Evolutionary conservation across 2,797 vertebrate genomes (phyloP).

Genomic region (Acestrorhynchus altus): DNA sequence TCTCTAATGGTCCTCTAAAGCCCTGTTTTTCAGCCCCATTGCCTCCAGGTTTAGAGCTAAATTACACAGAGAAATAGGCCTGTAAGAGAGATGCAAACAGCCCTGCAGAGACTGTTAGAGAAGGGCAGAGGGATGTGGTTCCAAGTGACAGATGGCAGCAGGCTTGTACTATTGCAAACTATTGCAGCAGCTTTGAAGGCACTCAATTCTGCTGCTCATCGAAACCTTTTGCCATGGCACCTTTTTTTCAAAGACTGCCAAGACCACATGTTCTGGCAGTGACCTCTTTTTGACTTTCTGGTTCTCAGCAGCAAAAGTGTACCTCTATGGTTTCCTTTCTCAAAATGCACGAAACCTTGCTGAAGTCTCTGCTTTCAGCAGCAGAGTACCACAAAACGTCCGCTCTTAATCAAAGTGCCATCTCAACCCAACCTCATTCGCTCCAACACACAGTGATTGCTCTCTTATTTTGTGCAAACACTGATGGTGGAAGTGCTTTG

Average conservation of each 20-base stretch:
- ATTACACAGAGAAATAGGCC: constrained; percentile 20
- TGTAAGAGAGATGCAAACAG: constrained; percentile 30
- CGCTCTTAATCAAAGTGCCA: neutral
- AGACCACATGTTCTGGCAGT: constrained; percentile 7
- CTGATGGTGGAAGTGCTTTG: neutral
- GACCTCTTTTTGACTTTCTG: neutral
- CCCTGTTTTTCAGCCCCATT: constrained; percentile 3
- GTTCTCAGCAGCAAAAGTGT: neutral
- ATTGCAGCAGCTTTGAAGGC: neutral
- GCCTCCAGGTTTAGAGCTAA: constrained; percentile 17
- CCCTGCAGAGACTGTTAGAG: constrained; percentile 8
- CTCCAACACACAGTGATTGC: neutral
- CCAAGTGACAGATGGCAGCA: constrained; percentile 51
- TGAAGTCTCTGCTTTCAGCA: neutral
- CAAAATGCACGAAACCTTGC: neutral
- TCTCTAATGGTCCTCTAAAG: neutral
- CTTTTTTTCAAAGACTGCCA: neutral
- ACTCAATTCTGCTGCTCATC: neutral
- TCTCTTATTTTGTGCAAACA: neutral
- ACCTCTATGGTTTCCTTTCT: neutral
- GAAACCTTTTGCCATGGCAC: neutral
- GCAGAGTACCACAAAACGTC: no score
- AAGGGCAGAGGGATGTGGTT: neutral
- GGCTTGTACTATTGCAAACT: constrained; percentile 14
- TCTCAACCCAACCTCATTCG: neutral